phyloP scores from a whole-genome alignment of 2,888 invertebrate genomes.

The Harpalus rufipes region DNA sequence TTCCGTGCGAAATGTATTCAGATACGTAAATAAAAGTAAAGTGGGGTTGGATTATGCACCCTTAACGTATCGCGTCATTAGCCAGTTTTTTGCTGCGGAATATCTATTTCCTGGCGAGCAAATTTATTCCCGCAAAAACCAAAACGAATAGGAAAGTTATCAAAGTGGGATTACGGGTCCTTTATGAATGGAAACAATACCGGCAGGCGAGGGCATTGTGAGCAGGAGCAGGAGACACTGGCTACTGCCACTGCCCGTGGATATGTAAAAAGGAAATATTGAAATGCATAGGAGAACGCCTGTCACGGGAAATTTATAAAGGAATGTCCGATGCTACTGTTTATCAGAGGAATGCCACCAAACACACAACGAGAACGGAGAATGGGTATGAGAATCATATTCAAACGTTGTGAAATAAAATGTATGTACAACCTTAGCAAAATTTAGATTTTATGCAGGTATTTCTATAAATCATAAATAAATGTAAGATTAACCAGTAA shows the following conservation, averaged over 20 bases:
- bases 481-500: no score
- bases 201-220: constrained; percentile 24
- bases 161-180: constrained; percentile 52
- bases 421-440: neutral
- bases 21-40: constrained; percentile 54
- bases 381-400: neutral
- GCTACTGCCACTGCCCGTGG: constrained; percentile 2
- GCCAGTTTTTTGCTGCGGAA: constrained; percentile 58
- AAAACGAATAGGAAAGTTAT: constrained; percentile 52
- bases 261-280: constrained; percentile 37
- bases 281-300: constrained; percentile 31
- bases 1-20: constrained; percentile 54
- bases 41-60: constrained; percentile 41
- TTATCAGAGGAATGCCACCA: constrained; percentile 7
- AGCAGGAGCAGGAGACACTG: constrained; percentile 24
- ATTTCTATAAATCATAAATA: no score
- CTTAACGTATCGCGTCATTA: constrained; percentile 61
- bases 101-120: constrained; percentile 39
- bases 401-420: neutral
- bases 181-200: constrained; percentile 50
- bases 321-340: constrained; percentile 22
- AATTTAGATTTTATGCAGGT: no score
- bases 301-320: constrained; percentile 43
- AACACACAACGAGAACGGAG: neutral
- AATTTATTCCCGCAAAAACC: constrained; percentile 49